Base-by-base conservation (phyloP, 2,888 invertebrate species). In the Morpho helenor region DNA sequence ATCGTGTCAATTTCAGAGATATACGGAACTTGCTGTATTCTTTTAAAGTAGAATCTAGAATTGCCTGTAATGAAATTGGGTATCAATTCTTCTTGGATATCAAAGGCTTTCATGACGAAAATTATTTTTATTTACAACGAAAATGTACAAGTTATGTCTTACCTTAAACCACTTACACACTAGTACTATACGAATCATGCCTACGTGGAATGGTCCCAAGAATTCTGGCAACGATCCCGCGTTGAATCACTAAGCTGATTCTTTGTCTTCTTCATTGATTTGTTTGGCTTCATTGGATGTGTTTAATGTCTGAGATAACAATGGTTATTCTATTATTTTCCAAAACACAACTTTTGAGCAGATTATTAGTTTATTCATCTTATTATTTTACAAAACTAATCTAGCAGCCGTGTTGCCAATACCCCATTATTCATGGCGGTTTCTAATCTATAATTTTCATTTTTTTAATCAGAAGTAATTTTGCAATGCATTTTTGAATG, bases 381-480 rank as follows among this genome's bases (percentile, higher is more conserved):
- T 40, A 47, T 52, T 52, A 8, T 41, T 53, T 23, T 22, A 53
- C 40, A 40, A 47, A 47, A 53, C 53, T 41, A 53, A 53, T 53
- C 47, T 52, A 41, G 53, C 41, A 16, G 46, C 10, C 40, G 53
- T 10, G 47, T 53, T 41, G 16, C 46, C 41, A 47, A 53, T 7
- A 23, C 40, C 16, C 22, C 16, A 53, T 53, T 53, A 45, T 53
- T 23, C 47, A 53, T 53, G 53, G 53, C 47, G 47, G 16, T 53
- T 53, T 53, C 53, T 47, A 53, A 47, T 53, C 41, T 47, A 9
- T 53, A 53, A 53, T 47, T 53, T 46, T 2, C 16, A 47, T 45
- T 47, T 45, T 45, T 44, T 31, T 31, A 31, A 31, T 31, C 31
- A 31, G 31, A 31, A 31, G 31, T 31, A 31, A 3, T 31, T 31